phyloP scores from a whole-genome alignment of 1,140 invertebrate species.

The Trinorchestia longiramus region DNA sequence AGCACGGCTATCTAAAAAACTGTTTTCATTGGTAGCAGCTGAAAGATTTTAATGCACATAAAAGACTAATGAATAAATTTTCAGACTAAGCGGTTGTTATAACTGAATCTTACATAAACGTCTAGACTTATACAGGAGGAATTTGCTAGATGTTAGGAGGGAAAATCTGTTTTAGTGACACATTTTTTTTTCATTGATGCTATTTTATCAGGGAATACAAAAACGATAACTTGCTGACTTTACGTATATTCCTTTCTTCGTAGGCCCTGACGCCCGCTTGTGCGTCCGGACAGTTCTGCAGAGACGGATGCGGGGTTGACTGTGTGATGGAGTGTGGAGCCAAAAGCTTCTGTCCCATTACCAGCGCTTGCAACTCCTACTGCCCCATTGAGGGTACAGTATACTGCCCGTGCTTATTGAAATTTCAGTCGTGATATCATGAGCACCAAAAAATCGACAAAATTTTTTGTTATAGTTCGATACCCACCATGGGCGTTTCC shows the following conservation, averaged over 20 bases:
- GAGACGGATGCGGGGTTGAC: background rate
- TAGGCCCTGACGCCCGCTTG: constrained; percentile 33
- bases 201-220: too few species aligned
- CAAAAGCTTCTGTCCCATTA: background rate
- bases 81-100: too few species aligned
- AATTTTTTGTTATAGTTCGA: background rate
- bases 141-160: too few species aligned
- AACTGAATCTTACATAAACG: too few species aligned
- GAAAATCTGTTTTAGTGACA: too few species aligned
- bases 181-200: too few species aligned
- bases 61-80: too few species aligned
- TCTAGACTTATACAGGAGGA: too few species aligned
- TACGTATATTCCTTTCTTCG: background rate
- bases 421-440: background rate
- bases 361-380: background rate
- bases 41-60: too few species aligned
- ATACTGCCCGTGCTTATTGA: background rate
- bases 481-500: background rate
- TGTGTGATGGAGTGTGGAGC: background rate
- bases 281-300: background rate
- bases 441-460: background rate
- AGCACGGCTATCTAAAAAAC: too few species aligned
- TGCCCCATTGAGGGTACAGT: background rate
- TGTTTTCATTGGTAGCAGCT: too few species aligned
- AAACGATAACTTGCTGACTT: too few species aligned